Conservation (phyloP, 1,140 invertebrate genomes). For the Galendromus occidentalis region DNA sequence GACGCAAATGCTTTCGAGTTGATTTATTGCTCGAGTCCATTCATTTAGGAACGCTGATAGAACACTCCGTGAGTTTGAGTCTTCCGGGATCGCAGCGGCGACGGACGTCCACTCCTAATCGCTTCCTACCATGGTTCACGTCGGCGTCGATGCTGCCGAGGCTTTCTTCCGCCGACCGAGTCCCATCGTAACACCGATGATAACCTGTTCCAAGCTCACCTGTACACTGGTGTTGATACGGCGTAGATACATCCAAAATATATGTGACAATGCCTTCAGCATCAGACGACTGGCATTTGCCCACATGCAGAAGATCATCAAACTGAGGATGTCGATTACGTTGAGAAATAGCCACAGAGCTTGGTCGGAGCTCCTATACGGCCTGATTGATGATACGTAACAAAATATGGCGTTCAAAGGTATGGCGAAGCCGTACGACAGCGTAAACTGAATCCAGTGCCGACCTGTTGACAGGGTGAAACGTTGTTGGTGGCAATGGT, state of each 20-base stretch:
- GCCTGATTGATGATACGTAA: neutral
- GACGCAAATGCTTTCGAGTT: too few relatives aligned
- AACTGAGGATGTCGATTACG: neutral
- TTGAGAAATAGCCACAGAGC: neutral
- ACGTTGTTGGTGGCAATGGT: too few relatives aligned
- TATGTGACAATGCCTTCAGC: neutral
- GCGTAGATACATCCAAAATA: neutral
- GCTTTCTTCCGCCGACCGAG: too few relatives aligned
- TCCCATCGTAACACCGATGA: too few relatives aligned
- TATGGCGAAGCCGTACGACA: neutral
- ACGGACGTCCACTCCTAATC: too few relatives aligned
- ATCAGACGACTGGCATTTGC: neutral
- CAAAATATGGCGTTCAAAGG: neutral
- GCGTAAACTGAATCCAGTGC: neutral
- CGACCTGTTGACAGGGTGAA: neutral
- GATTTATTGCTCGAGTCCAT: too few relatives aligned
- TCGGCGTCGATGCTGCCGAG: too few relatives aligned
- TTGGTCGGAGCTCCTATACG: neutral
- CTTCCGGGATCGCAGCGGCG: too few relatives aligned
- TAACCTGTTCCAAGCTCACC: too few relatives aligned
- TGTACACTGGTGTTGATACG: neutral
- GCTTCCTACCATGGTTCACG: too few relatives aligned
- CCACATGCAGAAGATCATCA: neutral
- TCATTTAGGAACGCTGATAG: too few relatives aligned
- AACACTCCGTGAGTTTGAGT: too few relatives aligned